Evolutionary conservation across 2,113 vertebrate species (phyloP).

Genomic region (Vulpes ferrilata): DNA sequence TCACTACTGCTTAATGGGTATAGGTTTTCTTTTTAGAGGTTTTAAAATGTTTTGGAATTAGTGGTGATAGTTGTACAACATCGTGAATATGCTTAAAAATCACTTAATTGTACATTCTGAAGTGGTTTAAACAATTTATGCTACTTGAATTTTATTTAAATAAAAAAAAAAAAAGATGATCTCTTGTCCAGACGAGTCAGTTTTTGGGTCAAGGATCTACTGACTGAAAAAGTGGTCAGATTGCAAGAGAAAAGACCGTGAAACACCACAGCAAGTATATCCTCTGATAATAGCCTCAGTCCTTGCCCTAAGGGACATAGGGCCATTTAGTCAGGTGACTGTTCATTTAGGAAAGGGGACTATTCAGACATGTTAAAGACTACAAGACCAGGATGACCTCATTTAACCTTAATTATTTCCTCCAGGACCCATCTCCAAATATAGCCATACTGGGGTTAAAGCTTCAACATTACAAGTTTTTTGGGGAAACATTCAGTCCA

Average conservation of each 20-base stretch:
- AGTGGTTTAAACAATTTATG: background rate
- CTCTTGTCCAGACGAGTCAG: background rate
- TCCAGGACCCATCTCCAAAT: background rate
- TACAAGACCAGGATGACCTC: background rate
- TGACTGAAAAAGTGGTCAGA: background rate
- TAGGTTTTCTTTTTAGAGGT: background rate
- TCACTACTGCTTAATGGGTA: background rate
- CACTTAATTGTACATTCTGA: background rate
- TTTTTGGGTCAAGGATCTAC: background rate
- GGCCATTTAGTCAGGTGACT: background rate
- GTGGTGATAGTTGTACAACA: background rate
- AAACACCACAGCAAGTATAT: background rate
- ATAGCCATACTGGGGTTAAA: background rate
- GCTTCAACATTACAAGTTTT: background rate
- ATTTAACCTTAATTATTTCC: background rate
- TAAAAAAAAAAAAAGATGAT: no score
- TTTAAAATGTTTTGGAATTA: background rate
- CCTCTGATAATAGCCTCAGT: background rate
- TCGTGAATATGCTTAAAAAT: background rate
- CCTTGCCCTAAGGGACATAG: background rate
- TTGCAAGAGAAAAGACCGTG: background rate
- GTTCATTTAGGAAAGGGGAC: background rate
- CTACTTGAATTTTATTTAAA: background rate
- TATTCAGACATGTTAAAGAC: background rate
- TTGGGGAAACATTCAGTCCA: background rate